These are phyloP conservation scores for Euura saliciscinereae DNA, from an alignment of 1,140 invertebrate genomes.

Conservation along the genomic window DNA sequence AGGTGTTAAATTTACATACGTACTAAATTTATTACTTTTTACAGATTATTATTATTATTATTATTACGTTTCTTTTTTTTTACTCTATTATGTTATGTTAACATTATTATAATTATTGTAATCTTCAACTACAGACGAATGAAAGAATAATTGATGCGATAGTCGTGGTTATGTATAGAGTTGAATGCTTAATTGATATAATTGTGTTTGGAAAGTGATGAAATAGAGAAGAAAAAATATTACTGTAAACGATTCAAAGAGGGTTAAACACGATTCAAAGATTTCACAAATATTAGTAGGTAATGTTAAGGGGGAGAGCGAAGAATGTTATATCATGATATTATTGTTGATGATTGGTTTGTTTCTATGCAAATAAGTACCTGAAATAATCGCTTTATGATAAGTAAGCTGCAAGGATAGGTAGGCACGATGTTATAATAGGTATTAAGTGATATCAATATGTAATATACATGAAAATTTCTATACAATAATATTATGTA, in stretches of 20 bases:
- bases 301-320: conserved; percentile 14
- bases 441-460: conserved; percentile 14
- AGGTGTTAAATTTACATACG: too few relatives aligned
- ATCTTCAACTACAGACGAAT: not conserved
- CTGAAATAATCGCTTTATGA: conserved; percentile 19
- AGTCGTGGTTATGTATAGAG: not conserved
- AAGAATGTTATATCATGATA: conserved; percentile 12
- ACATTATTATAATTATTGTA: too few relatives aligned
- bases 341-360: conserved; percentile 15
- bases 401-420: conserved; percentile 18
- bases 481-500: conserved; percentile 17
- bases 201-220: not conserved
- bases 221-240: not conserved
- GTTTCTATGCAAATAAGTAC: conserved; percentile 19
- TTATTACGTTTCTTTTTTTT: not conserved
- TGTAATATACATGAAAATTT: conserved; percentile 18
- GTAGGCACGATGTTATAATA: conserved; percentile 18
- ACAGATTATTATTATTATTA: too few relatives aligned
- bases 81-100: not conserved
- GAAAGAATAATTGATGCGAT: not conserved
- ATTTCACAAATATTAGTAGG: conserved; percentile 1
- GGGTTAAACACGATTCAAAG: not conserved
- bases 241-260: not conserved
- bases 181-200: not conserved
- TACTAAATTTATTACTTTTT: too few relatives aligned